Evolutionary conservation across 2,888 invertebrate genomes (phyloP).

Genomic region (Ornithoptera priamus): DNA sequence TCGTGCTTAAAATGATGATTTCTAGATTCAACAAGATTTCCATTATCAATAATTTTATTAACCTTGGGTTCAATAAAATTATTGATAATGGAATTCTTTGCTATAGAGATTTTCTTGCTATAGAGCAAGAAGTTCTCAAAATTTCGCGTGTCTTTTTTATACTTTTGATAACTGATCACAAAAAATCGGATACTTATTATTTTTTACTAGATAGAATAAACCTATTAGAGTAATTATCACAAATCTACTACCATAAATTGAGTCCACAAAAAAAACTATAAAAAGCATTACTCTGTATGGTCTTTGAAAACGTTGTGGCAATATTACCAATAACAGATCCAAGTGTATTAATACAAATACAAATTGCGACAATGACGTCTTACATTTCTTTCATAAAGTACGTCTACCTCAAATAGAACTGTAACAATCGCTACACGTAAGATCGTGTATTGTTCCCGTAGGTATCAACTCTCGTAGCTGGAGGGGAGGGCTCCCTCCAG

Average conservation of each 20-base stretch:
- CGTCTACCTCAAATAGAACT: background rate
- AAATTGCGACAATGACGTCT: background rate
- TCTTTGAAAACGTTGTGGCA: background rate
- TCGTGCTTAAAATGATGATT: background rate
- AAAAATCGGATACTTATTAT: too few relatives aligned
- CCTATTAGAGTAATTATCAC: too few relatives aligned
- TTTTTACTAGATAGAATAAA: too few relatives aligned
- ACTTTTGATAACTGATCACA: too few relatives aligned
- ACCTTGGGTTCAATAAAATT: too few relatives aligned
- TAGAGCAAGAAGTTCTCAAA: too few relatives aligned
- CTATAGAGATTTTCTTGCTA: too few relatives aligned
- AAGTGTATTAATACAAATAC: background rate
- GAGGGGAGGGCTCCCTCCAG: background rate
- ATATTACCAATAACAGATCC: background rate
- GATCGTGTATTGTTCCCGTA: constrained; percentile 18
- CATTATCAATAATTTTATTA: background rate
- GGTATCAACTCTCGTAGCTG: constrained; percentile 4
- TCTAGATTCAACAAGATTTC: background rate
- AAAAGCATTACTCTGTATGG: background rate
- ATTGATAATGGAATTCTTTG: too few relatives aligned
- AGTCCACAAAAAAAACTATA: background rate
- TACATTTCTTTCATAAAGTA: background rate
- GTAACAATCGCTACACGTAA: constrained; percentile 13
- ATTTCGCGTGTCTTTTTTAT: too few relatives aligned
- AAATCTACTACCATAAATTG: too few relatives aligned